Evolutionary conservation across 2,888 invertebrate genomes (phyloP), one percentile per base, ranked within the genome.

Genomic region (Latheticus oryzae): DNA sequence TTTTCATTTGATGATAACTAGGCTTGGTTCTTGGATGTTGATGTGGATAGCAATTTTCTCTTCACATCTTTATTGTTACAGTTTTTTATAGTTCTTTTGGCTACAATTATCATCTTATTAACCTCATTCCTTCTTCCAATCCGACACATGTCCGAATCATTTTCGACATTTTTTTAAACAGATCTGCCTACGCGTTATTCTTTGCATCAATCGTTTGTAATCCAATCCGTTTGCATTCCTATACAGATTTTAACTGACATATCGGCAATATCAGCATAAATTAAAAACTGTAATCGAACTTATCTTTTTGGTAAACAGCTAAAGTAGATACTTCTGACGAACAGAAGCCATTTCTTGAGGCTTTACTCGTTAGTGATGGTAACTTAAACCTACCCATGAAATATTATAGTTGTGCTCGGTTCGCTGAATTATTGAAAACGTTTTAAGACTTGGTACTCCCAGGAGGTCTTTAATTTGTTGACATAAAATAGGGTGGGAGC

Each of bases 381-480:
- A 35, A 35, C 15, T 17, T 35, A 16, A 13, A 35, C 17, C 35
- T 8, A n/a, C 3, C 17, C 15, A 35, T 35, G 35, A 17, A 35
- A 35, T 35, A 5, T 35, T 35, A 35, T 17, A 2, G n/a, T n/a
- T n/a, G n/a, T n/a, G 24, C 9, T 24, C 24, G 24, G n/a, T 40
- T 23, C 12, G 24, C 24, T 24, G 7, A 7, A 23, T 40, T 40
- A 24, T 12, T 40, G 23, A 40, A 40, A 40, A 40, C 40, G 11
- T 37, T 7, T 13, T 7, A 19, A 37, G 30, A 12, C 9, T 9
- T 21, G 11, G 5, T 21, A 8, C 40, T 23, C 5, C 12, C 24
- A 47, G 47, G 47, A 47, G 47, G 47, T 47, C 47, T 43, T 28
- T 13, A 32, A 45, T 17, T 30, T 32, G 45, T 45, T 45, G 33